These are phyloP conservation scores for Silurus meridionalis DNA, from an alignment of 2,113 vertebrate species.

Conservation along the genomic window DNA sequence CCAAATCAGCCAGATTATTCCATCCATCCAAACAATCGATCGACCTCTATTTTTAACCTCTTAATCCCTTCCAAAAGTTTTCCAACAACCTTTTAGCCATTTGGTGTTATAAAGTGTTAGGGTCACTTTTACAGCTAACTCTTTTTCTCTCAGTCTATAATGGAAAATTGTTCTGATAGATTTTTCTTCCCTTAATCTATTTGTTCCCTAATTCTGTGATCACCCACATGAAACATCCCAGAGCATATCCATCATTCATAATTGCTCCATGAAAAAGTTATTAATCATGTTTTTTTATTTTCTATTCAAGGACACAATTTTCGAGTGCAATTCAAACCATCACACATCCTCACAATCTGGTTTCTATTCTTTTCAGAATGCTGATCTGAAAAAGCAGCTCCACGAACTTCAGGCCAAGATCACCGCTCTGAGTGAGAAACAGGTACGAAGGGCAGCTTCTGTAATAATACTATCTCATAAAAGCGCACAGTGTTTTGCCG, in stretches of 20 bases:
- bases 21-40: too few species aligned
- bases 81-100: too few species aligned
- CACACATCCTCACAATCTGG: background rate
- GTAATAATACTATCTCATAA: background rate
- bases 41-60: too few species aligned
- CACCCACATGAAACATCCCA: background rate
- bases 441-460: constrained; percentile 74
- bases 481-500: background rate
- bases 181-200: background rate
- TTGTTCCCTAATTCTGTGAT: background rate
- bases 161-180: background rate
- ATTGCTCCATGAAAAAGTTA: background rate
- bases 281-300: background rate
- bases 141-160: background rate
- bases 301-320: background rate
- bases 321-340: background rate
- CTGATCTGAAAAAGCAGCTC: constrained; percentile 98
- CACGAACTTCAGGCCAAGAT: constrained; percentile 99
- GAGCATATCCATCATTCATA: background rate
- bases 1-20: too few species aligned
- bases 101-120: background rate
- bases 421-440: constrained; percentile 97
- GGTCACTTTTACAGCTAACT: background rate
- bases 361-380: constrained; percentile 75
- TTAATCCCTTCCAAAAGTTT: too few species aligned